These are phyloP conservation scores for Amphiduros pacificus DNA, from an alignment of 2,888 invertebrate genomes.

Conservation along the genomic window DNA sequence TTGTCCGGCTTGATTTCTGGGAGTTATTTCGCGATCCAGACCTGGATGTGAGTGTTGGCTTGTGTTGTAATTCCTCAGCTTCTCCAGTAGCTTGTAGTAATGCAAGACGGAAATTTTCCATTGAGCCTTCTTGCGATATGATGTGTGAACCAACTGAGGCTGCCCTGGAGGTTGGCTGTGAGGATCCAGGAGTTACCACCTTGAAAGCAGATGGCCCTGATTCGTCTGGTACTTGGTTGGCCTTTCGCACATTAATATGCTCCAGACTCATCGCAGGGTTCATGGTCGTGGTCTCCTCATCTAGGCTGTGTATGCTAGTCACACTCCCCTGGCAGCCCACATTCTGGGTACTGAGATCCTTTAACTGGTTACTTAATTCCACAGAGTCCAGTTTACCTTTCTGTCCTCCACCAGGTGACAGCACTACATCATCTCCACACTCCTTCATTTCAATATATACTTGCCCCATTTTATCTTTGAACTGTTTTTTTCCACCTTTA, in stretches of 20 bases:
- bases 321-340: not conserved
- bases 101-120: no score
- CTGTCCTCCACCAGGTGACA: no score
- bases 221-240: conserved; percentile 6
- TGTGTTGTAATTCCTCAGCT: no score
- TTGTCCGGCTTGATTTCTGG: no score
- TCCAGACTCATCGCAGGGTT: conserved; percentile 21
- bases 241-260: conserved; percentile 23
- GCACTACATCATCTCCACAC: no score
- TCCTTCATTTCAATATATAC: no score
- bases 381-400: no score
- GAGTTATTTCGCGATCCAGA: no score
- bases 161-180: conserved; percentile 31
- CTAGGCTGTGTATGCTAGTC: not conserved
- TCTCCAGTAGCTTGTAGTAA: no score
- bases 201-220: conserved; percentile 39
- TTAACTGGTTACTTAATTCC: no score
- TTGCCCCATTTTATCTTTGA: no score
- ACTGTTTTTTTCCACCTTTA: no score
- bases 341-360: not conserved
- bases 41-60: not conserved
- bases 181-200: conserved; percentile 37
- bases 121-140: not conserved
- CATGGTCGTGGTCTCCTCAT: conserved; percentile 8
- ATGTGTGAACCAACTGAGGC: conserved; percentile 25